Conservation (phyloP, 2,113 vertebrate species). For the Charina bottae region DNA sequence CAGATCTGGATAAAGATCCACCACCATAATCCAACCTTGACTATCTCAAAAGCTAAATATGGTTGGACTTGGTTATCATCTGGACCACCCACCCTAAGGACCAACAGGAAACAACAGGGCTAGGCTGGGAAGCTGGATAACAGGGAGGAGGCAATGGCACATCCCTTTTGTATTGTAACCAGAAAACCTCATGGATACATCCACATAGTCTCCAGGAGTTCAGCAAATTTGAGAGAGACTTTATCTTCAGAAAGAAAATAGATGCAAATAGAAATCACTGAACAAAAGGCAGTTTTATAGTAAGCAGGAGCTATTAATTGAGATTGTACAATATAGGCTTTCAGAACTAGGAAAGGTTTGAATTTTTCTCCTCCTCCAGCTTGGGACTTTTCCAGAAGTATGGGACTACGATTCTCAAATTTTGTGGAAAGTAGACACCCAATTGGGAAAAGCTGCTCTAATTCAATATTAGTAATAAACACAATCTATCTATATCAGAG, state of each 20-base stretch:
- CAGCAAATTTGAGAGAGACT: no score
- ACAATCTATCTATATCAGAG: background rate
- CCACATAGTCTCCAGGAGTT: no score
- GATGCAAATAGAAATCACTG: background rate
- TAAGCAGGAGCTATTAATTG: slow-evolving; percentile 36
- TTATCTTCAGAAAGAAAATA: no score
- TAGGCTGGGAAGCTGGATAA: no score
- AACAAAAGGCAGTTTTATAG: background rate
- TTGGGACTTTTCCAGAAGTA: background rate
- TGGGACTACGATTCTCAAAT: background rate
- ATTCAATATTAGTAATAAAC: background rate
- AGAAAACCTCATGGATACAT: no score
- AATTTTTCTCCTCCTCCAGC: background rate
- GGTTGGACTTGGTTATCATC: no score
- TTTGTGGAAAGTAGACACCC: background rate
- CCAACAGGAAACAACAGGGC: no score
- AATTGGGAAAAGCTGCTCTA: background rate
- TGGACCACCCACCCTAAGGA: no score
- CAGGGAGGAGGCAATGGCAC: no score
- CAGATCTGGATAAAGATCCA: background rate
- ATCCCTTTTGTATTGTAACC: no score
- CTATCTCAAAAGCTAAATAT: no score
- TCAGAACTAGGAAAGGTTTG: slow-evolving; percentile 32
- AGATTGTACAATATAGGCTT: background rate
- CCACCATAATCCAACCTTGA: background rate